Base-by-base conservation (phyloP, 2,888 invertebrate genomes). In the Lithodes maja region DNA sequence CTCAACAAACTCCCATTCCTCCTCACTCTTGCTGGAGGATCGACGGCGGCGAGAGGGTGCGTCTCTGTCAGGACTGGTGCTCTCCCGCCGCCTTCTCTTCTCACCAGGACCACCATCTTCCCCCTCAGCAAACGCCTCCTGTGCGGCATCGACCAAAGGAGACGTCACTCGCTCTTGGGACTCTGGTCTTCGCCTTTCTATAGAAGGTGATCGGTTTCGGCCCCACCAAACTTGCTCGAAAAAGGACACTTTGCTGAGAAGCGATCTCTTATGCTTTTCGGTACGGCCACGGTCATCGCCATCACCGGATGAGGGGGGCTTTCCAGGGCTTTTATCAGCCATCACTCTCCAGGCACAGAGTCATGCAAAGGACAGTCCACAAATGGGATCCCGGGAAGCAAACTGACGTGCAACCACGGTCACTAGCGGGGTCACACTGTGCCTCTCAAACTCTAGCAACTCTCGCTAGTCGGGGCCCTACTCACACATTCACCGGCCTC, bases 231-330 rank as follows among this genome's bases (percentile, higher is more conserved):
- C 95, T 94, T 96, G 96, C 94, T 97, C 97, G 94, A 96, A 97
- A 93, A 97, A 96, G 92, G 95, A 95, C 92, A 97, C 97, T 92
- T 96, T 95, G 93, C 97, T 96, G 92, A 95, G 95, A 91, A 97
- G 95, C 52, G 91, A 88, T 3, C 91, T 90, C n/a, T 80, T 81
- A 75, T 85, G 87, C 3, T 86, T 86, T 61, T 90, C 85, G 52
- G 87, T 86, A 1, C 86, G 79, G 68, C 89, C 79, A 9, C 85
- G 78, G 15, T 80, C 85, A 75, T 69, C 86, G 1, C 49, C 90
- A 33, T 74, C 81, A 12, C 61, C 79, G 12, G 82, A 53, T 33
- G 91, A 9, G 15, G 87, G 75, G 17, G 85, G 86, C 74, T 90
- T 90, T 54, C 91, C 92, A 5, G 92, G 92, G 83, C 92, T 92